A percentile compares a stretch with the other conserved stretches of the same genome.
Evolutionary conservation across 1,140 invertebrate genomes (phyloP).

Genomic region (Marisa cornuarietis): DNA sequence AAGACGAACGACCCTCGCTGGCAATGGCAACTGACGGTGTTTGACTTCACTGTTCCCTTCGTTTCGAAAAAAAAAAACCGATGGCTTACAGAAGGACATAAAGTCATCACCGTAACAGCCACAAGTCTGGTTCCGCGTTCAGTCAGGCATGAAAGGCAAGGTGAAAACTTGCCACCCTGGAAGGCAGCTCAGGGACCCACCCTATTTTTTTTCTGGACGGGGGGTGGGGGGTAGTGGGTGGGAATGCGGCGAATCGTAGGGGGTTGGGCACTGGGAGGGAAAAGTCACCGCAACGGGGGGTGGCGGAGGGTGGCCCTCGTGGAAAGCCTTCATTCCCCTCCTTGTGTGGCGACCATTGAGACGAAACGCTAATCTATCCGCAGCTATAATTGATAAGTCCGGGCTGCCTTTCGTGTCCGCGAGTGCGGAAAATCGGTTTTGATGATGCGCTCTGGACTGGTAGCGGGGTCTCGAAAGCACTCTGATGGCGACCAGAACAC

Average conservation of each 20-base stretch:
- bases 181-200: not conserved
- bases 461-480: too few relatives aligned
- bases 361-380: constrained; percentile 13
- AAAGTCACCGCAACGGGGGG: not conserved
- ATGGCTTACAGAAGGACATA: not conserved
- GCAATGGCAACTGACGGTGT: not conserved
- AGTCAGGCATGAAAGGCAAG: constrained; percentile 12
- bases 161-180: constrained; percentile 14
- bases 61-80: too few relatives aligned
- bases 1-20: too few relatives aligned
- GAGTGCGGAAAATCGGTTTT: constrained; percentile 24
- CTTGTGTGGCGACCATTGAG: constrained; percentile 5
- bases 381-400: constrained; percentile 17
- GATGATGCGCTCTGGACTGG: constrained; percentile 6
- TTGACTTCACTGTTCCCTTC: not conserved
- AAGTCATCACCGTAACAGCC: constrained; percentile 3
- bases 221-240: too few relatives aligned
- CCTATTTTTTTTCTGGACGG: not conserved
- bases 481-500: too few relatives aligned
- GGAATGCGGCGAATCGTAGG: too few relatives aligned
- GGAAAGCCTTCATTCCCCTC: not conserved
- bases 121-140: not conserved
- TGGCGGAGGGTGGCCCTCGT: not conserved
- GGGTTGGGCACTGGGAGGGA: too few relatives aligned
- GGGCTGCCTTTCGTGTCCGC: constrained; percentile 1